Evolutionary conservation across 2,888 invertebrate genomes (phyloP), one percentile per base, ranked within the genome.

Genomic region (Amiota communis): DNA sequence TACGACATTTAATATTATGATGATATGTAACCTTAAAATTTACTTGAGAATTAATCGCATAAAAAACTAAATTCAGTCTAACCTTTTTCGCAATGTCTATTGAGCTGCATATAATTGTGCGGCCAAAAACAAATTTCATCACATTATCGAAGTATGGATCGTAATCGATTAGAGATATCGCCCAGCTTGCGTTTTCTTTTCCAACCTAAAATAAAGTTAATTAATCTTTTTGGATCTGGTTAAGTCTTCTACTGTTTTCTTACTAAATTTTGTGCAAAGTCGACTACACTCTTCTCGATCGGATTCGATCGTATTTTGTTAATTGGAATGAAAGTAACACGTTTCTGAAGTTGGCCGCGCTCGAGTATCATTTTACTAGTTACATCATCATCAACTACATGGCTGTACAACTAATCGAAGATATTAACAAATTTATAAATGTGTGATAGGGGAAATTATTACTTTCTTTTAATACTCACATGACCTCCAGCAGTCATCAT

Each of bases 271-370:
- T 57, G 20, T 4, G 20, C 57, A 10, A 57, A 57, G n/a, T n/a
- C n/a, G n/a, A n/a, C n/a, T n/a, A n/a, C n/a, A n/a, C n/a, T n/a
- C n/a, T n/a, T n/a, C n/a, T n/a, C n/a, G n/a, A 57, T 57, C 74
- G 91, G 87, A 76, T 91, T 88, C 0, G 93, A 92, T 47, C 91
- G 88, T 80, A 98, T 96, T 91, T 96, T 96, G 91, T 97, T 97
- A 78, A 98, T 92, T 23, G 98, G 98, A 36, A 98, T 95, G 87
- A 98, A 93, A 72, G 97, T 98, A n/a, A n/a, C n/a, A n/a, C n/a
- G n/a, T n/a, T n/a, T n/a, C n/a, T n/a, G n/a, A n/a, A n/a, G n/a
- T n/a, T n/a, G n/a, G n/a, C n/a, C n/a, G n/a, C n/a, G n/a, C n/a
- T n/a, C n/a, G n/a, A n/a, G n/a, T n/a, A n/a, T n/a, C n/a, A n/a